Base-by-base conservation (phyloP, 2,113 vertebrate genomes). In the Cichladusa arquata region DNA sequence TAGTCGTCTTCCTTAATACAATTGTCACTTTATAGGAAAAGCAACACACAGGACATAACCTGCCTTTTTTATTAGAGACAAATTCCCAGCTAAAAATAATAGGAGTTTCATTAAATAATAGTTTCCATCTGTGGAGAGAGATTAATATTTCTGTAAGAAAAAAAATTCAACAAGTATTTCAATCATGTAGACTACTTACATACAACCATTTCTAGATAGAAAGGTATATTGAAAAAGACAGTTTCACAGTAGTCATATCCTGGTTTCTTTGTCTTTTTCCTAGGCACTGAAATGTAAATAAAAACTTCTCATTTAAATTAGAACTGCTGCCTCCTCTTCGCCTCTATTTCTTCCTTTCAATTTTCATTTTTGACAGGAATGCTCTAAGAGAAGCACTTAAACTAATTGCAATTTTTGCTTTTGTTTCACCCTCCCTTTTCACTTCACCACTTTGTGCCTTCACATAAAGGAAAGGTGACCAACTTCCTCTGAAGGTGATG, bases 321-420 rank as follows among this genome's bases (percentile, higher is more conserved):
- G 16, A 84, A 66, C n/a, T 28, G 5, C 38, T 86, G 20, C 23
- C 22, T 91, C 25, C 24, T 92, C 28, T 20, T 93, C 64, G 44
- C 9, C 12, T 25, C 61, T 88, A 40, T 84, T 93, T 88, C 33
- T 90, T 72, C 33, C 33, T 62, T 95, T 78, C 28, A 80, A 1
- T 86, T 88, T 84, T 86, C 72, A 83, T 3, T 96, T 93, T 86
- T 88, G 80, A 90, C 72, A 86, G 14, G 25, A 94, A 86, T 76
- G 20, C 18, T 95, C 48, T 84, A 57, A 81, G 19, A 93, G 57
- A 34, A 95, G 79, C 82, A 90, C 93, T 94, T 92, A 93, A 86
- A 78, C 51, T 96, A 94, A 97, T 95, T 94, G 53, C 42, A 85
- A 51, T 90, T 95, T 94, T 93, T 96, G 53, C 47, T 92, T 92